phyloP scores from a whole-genome alignment of 2,888 invertebrate species.

The Pantelozetes paolii region DNA sequence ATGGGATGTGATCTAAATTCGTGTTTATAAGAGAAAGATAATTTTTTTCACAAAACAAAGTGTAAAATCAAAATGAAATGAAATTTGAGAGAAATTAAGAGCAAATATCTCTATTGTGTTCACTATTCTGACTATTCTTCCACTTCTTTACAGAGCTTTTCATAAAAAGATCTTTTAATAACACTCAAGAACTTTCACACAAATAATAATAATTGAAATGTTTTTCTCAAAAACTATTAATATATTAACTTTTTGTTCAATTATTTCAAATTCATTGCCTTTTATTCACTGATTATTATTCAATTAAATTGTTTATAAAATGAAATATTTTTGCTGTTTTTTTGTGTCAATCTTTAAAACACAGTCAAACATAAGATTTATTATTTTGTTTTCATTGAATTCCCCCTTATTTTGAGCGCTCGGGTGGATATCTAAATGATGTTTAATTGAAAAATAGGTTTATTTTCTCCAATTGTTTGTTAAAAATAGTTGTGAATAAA shows the following conservation, averaged over 20 bases:
- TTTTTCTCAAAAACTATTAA: neutral
- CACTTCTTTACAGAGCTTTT: neutral
- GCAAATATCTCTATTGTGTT: constrained; percentile 24
- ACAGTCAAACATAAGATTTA: neutral
- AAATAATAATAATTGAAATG: neutral
- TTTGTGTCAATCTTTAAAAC: neutral
- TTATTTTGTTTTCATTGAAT: neutral
- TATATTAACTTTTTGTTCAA: neutral
- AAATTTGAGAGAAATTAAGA: neutral
- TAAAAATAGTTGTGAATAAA: too few species aligned
- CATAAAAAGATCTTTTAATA: neutral
- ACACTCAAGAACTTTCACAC: neutral
- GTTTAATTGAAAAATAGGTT: too few species aligned
- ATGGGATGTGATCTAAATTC: constrained; percentile 16
- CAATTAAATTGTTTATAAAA: too few species aligned
- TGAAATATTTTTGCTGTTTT: neutral
- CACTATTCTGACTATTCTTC: neutral
- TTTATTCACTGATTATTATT: neutral
- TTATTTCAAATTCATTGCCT: neutral
- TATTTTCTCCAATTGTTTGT: too few species aligned
- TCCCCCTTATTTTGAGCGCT: too few species aligned
- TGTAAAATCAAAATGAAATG: neutral
- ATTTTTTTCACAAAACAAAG: neutral
- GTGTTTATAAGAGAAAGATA: neutral
- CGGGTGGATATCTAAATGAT: too few species aligned